Evolutionary conservation across 2,888 invertebrate genomes (phyloP), one percentile per base, ranked within the genome.

Genomic region (Agonum fuliginosum): DNA sequence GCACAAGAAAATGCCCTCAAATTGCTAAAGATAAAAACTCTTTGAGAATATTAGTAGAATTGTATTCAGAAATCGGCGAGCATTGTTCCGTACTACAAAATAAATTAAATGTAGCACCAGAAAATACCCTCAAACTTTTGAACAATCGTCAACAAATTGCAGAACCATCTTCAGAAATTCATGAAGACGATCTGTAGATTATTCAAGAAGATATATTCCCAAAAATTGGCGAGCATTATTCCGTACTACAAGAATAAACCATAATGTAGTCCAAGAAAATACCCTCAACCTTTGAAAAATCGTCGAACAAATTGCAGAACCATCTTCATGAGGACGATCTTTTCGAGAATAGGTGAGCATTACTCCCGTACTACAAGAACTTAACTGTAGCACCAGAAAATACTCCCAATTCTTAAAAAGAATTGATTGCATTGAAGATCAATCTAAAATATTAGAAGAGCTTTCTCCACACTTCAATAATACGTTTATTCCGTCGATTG

Each of bases 51-150:
- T n/a, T n/a, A n/a, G n/a, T n/a, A n/a, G n/a, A n/a, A n/a, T n/a
- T n/a, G n/a, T n/a, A n/a, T 43, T 41, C 4, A 67, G n/a, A 20
- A 10, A 41, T 20, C 19, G 6, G 22, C 17, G 37, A 27, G 41
- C 14, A 58, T 14, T 73, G 14, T 22, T 24, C 58, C 54, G 73
- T 73, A 73, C 71, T 48, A 27, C 71, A 71, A 71, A 14, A n/a
- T 0, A 48, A 17, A 10, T 5, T 46, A 0, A 48, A 1, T 71
- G 71, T 30, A 71, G 30, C 10, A 71, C 27, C 8, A 48, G 48
- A 69, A 46, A 71, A 30, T 71, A 14, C n/a, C 48, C 37, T 10
- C 30, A 30, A 30, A 30, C 3, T 3, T 8, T 30, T 30, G 30
- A 30, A 30, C 30, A 30, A 30, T 30, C 30, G 3, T 30, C 30